Base-by-base conservation (phyloP, 2,797 vertebrate genomes). In the Eleutherodactylus coqui region DNA sequence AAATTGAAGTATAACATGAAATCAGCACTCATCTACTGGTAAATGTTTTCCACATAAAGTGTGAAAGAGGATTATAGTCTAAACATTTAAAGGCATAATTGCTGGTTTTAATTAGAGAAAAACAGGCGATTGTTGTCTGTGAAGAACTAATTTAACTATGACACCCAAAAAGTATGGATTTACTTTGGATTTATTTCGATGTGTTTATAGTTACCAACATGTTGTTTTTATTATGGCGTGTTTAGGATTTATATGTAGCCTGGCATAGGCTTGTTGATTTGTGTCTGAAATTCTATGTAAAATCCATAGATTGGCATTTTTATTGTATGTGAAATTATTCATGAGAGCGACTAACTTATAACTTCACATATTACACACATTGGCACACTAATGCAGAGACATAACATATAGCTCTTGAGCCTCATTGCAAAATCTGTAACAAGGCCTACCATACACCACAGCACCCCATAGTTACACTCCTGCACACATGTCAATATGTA, bases 1-100 rank as follows among this genome's bases (percentile, higher is more conserved):
- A 87, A 91, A 90, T 88, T 89, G 91, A 88, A 7, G 45, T 60
- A 70, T 86, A 84, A 75, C 84, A 86, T 77, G 88, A 90, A 89
- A 89, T 88, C 88, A 87, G 82, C 86, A 89, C 88, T 89, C 82
- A 88, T 84, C 82, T 84, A 87, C 82, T 84, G 45, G 86, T 76
- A 84, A 84, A 87, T 84, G 86, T 76, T 84, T 87, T 87, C 86
- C 86, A 87, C 82, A 79, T 69, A 81, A 81, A 45, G 82, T 85
- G 86, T 84, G 86, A 87, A 84, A 81, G 58, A 85, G 77, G 86
- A 85, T 87, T 87, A 87, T 81, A 85, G 82, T 84, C 86, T 84
- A 87, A 87, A 87, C 70, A 87, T 81, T 87, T 87, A 85, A 87
- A 87, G 70, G 77, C 70, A 64, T 85, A 81, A 85, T 87, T 87